Conservation (phyloP, 2,888 invertebrate genomes). For the Physocephala rufipes region DNA sequence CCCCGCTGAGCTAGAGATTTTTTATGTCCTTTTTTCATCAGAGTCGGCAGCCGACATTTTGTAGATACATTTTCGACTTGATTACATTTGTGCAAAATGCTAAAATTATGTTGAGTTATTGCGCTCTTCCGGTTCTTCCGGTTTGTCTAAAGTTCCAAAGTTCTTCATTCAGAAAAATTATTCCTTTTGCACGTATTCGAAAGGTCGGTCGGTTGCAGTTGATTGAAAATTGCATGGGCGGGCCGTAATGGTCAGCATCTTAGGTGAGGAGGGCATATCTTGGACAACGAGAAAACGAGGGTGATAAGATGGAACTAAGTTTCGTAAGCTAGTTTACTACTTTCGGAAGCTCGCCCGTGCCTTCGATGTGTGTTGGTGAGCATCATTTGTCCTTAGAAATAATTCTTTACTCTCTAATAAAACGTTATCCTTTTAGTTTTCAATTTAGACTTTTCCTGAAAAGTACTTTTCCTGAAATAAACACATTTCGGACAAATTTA, state of each 20-base stretch:
- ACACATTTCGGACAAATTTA: not conserved
- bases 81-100: conserved; percentile 56
- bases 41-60: conserved; percentile 46
- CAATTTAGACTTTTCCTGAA: conserved; percentile 31
- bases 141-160: conserved; percentile 53
- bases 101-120: conserved; percentile 63
- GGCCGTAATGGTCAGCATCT: too few species aligned
- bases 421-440: conserved; percentile 13
- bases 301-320: too few species aligned
- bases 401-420: too few species aligned
- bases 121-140: conserved; percentile 63
- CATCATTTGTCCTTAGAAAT: too few species aligned
- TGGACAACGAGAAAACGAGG: too few species aligned
- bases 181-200: too few species aligned
- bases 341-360: conserved; percentile 47
- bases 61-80: conserved; percentile 60
- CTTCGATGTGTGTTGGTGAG: conserved; percentile 34
- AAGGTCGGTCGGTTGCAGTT: conserved; percentile 18
- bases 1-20: conserved; percentile 9
- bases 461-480: conserved; percentile 3
- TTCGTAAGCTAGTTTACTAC: too few species aligned
- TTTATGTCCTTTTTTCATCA: not conserved
- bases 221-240: conserved; percentile 17
- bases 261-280: too few species aligned
- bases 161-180: too few species aligned